Evolutionary conservation across 2,797 vertebrate species (phyloP).

Genomic region (Coccyzus lansbergi): DNA sequence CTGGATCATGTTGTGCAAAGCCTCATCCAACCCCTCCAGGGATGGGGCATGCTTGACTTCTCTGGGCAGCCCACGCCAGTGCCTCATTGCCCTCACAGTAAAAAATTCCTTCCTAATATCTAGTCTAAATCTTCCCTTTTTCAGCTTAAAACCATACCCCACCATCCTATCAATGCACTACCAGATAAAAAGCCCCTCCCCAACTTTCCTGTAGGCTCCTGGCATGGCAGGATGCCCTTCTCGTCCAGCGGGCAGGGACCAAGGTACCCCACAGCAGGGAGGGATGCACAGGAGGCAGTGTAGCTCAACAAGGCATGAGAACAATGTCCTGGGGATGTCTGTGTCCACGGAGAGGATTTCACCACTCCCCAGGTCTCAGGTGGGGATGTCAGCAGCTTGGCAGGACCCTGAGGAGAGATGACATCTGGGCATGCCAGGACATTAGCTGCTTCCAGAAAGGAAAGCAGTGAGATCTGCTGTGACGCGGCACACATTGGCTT

Average conservation of each 20-base stretch:
- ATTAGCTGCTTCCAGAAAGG: neutral
- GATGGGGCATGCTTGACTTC: no score
- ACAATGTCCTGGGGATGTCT: neutral
- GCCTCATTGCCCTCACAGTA: no score
- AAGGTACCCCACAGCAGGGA: neutral
- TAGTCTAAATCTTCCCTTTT: no score
- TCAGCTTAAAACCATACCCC: no score
- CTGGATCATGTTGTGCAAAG: no score
- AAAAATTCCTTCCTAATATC: no score
- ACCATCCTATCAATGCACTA: no score
- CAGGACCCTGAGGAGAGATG: neutral
- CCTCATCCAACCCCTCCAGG: no score
- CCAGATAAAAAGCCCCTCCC: no score
- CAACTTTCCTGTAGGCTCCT: no score
- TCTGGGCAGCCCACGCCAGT: no score
- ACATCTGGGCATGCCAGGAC: neutral
- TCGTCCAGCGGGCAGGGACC: neutral
- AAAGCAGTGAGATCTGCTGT: rapidly evolving
- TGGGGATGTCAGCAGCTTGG: neutral
- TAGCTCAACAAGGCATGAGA: neutral
- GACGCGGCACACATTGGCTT: rapidly evolving
- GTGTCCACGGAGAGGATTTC: rapidly evolving
- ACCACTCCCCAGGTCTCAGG: neutral
- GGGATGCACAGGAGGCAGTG: neutral
- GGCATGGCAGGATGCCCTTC: neutral